phyloP scores from a whole-genome alignment of 2,888 invertebrate genomes.

The Rhyacophila evoluta region DNA sequence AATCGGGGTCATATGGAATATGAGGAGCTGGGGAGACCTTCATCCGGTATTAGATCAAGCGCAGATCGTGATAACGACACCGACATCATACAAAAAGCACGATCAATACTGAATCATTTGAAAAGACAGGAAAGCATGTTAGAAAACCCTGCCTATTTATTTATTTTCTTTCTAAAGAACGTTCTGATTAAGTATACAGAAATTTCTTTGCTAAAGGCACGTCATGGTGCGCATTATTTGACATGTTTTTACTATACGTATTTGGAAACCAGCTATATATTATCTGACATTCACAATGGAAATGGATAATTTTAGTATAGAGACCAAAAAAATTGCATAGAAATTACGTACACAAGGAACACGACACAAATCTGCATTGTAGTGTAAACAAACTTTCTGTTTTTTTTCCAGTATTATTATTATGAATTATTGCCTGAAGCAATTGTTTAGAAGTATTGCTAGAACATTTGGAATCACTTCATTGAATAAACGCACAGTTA shows the following conservation, averaged over 20 bases:
- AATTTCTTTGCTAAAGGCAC: neutral
- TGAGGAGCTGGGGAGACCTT: too few relatives aligned
- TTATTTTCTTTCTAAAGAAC: neutral
- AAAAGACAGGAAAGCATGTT: neutral
- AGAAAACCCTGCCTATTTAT: neutral
- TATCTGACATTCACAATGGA: slow-evolving; percentile 32
- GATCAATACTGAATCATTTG: neutral
- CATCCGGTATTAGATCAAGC: too few relatives aligned
- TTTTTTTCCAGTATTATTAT: too few relatives aligned
- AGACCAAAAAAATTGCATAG: slow-evolving; percentile 31
- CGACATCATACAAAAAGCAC: too few relatives aligned
- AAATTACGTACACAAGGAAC: neutral
- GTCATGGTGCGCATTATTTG: neutral
- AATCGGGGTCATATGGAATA: too few relatives aligned
- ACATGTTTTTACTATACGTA: neutral
- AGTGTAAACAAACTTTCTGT: neutral
- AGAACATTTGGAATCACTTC: too few relatives aligned
- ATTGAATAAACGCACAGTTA: too few relatives aligned
- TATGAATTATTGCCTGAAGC: too few relatives aligned
- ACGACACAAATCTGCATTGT: neutral
- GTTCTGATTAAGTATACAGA: too few relatives aligned
- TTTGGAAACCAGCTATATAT: slow-evolving; percentile 16
- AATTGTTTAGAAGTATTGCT: too few relatives aligned
- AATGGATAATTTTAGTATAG: neutral
- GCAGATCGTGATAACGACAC: too few relatives aligned